These are phyloP conservation scores for Rhagoletis zephyria DNA, from an alignment of 1,140 invertebrate species.

Conservation along the genomic window DNA sequence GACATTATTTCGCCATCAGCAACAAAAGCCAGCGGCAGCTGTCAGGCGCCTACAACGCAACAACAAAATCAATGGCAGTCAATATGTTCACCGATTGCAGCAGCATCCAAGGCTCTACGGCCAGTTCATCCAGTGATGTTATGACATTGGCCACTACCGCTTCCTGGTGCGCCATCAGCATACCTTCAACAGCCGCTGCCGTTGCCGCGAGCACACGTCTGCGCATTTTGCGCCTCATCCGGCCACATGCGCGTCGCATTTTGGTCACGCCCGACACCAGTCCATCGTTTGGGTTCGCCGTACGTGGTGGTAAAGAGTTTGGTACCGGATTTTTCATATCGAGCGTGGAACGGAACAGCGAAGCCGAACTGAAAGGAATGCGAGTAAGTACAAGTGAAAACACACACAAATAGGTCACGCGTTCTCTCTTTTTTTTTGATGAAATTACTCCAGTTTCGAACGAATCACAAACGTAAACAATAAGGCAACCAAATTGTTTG, in stretches of 20 bases:
- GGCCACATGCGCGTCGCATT: conserved; percentile 71
- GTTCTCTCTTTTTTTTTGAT: background rate
- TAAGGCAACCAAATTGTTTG: background rate
- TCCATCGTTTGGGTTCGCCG: conserved; percentile 85
- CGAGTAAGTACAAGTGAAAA: conserved; percentile 83
- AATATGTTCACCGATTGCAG: conserved; percentile 60
- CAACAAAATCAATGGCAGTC: background rate
- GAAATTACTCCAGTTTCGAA: background rate
- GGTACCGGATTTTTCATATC: conserved; percentile 94
- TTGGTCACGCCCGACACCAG: conserved; percentile 74
- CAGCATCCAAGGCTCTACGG: conserved; percentile 70
- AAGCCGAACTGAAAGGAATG: conserved; percentile 87
- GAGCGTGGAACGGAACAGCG: conserved; percentile 87
- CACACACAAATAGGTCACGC: background rate
- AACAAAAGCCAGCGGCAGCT: background rate
- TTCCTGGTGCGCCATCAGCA: conserved; percentile 67
- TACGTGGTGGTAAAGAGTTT: conserved; percentile 92
- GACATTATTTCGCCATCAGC: background rate
- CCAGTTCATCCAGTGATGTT: conserved; percentile 70
- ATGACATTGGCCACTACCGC: conserved; percentile 69
- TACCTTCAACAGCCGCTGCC: conserved; percentile 29
- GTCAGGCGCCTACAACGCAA: background rate
- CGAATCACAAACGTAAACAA: background rate
- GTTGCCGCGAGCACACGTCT: conserved; percentile 62
- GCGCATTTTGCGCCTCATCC: conserved; percentile 73